phyloP scores from a whole-genome alignment of 2,888 invertebrate genomes.

The Aphidius colemani region DNA sequence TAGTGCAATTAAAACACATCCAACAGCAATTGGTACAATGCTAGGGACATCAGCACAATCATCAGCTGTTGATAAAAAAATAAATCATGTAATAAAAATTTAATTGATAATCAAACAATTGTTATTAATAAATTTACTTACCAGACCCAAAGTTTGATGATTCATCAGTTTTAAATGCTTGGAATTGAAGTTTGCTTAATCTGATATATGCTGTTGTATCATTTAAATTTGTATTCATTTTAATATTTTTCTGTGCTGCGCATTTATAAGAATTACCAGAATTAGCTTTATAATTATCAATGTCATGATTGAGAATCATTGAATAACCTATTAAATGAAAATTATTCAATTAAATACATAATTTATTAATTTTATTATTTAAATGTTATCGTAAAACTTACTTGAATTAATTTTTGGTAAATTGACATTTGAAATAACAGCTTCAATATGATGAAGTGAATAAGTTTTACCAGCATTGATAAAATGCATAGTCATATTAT shows the following conservation, averaged over 20 bases:
- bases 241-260: conserved; percentile 64
- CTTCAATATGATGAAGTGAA: conserved; percentile 43
- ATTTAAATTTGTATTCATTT: conserved; percentile 60
- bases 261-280: conserved; percentile 77
- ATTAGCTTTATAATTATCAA: conserved; percentile 67
- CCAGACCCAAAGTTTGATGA: conserved; percentile 69
- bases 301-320: conserved; percentile 60
- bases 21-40: conserved; percentile 96
- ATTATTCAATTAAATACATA: conserved; percentile 6
- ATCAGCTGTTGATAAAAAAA: conserved; percentile 63
- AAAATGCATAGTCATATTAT: conserved; percentile 59
- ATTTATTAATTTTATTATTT: conserved; percentile 1
- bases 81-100: conserved; percentile 7
- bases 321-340: conserved; percentile 46
- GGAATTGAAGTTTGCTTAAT: conserved; percentile 71
- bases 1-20: conserved; percentile 86
- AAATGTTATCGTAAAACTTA: conserved; percentile 30
- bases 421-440: conserved; percentile 45
- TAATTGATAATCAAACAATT: background rate
- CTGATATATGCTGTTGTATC: conserved; percentile 62
- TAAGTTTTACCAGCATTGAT: conserved; percentile 53
- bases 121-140: conserved; percentile 48
- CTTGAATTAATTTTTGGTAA: conserved; percentile 53
- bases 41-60: conserved; percentile 81
- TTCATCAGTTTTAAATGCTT: conserved; percentile 70